These are phyloP conservation scores for Noctua comes DNA, from an alignment of 2,888 invertebrate genomes.

Conservation along the genomic window DNA sequence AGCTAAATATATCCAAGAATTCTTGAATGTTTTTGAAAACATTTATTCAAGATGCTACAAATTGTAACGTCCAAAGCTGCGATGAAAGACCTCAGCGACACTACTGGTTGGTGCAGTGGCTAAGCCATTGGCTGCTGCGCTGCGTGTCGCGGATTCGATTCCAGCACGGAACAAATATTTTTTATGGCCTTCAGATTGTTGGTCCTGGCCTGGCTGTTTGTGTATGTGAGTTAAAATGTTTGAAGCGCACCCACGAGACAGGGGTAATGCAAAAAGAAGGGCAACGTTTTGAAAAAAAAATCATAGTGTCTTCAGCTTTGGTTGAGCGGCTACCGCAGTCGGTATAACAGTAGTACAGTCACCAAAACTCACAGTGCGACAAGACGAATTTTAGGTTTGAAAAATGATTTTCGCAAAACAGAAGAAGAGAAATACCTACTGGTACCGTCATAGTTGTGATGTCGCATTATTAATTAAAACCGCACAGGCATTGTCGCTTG, in stretches of 20 bases:
- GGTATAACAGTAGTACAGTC: background rate
- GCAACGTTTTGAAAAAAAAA: no score
- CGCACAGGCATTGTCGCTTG: background rate
- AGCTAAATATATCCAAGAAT: background rate
- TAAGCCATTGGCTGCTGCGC: background rate
- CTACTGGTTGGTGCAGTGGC: background rate
- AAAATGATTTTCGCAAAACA: no score
- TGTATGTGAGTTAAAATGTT: no score
- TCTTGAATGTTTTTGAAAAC: background rate
- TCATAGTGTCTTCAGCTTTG: no score
- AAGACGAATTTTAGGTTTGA: no score
- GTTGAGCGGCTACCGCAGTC: no score
- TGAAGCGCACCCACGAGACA: no score
- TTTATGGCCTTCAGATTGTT: no score
- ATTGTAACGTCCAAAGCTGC: background rate
- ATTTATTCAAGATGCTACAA: background rate
- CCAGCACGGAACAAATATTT: no score
- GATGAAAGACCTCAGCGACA: background rate
- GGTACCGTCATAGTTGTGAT: background rate
- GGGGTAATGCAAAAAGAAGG: accelerated
- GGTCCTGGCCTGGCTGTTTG: no score
- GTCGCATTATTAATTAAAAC: background rate
- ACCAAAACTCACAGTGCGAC: background rate
- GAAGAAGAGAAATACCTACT: no score
- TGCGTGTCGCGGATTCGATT: no score